These are phyloP conservation scores for Saccopteryx leptura DNA, from an alignment of 2,113 vertebrate species.

Conservation along the genomic window DNA sequence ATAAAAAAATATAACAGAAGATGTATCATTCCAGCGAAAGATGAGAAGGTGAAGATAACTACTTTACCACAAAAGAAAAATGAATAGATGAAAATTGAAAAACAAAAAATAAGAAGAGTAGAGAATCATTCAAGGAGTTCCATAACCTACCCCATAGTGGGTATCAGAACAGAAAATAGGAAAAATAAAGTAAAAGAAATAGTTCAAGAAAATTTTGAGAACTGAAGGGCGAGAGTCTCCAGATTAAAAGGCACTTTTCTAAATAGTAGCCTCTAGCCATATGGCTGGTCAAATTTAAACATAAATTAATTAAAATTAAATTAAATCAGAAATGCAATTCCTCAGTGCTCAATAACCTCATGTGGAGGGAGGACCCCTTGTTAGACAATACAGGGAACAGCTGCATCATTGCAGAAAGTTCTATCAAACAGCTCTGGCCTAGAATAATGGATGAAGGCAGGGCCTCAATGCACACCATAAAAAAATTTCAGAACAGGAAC, in stretches of 20 bases:
- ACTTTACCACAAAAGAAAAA: background rate
- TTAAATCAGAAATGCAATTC: background rate
- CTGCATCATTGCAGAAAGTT: background rate
- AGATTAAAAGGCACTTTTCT: background rate
- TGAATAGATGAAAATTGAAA: background rate
- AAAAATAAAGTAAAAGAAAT: background rate
- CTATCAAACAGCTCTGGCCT: background rate
- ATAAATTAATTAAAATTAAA: background rate
- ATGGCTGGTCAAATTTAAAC: background rate
- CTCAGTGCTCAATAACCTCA: background rate
- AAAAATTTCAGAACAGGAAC: background rate
- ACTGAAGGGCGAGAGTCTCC: background rate
- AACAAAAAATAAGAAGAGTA: background rate
- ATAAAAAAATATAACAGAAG: background rate
- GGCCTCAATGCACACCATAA: background rate
- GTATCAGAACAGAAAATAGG: background rate
- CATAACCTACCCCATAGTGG: background rate
- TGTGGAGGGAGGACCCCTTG: background rate
- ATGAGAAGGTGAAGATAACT: background rate
- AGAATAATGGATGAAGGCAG: background rate
- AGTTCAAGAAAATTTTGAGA: background rate
- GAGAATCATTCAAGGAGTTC: background rate
- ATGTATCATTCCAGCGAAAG: background rate
- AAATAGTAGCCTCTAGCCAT: background rate
- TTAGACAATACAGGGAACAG: background rate